Evolutionary conservation across 2,888 invertebrate species (phyloP).

Genomic region (Eupithecia exiguata): DNA sequence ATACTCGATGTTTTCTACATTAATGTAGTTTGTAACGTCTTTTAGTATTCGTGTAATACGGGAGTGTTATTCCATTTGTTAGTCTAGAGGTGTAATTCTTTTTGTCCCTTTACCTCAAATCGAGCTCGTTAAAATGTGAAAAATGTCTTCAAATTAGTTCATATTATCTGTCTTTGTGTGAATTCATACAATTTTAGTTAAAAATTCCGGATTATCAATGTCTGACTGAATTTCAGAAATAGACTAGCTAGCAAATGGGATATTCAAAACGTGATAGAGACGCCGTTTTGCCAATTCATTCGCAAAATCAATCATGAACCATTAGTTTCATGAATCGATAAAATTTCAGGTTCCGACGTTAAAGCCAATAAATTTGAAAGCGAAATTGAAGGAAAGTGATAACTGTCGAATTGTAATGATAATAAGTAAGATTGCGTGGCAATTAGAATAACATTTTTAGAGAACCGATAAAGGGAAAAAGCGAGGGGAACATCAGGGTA

Average conservation of each 20-base stretch:
- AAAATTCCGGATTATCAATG: constrained; percentile 10
- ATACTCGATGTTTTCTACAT: constrained; percentile 83
- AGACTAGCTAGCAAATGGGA: constrained; percentile 65
- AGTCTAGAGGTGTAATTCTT: constrained; percentile 45
- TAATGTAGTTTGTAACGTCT: constrained; percentile 74
- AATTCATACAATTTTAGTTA: neutral
- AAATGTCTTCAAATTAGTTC: neutral
- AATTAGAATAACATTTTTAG: constrained; percentile 73
- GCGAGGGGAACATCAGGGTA: constrained; percentile 84
- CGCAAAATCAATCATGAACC: constrained; percentile 35
- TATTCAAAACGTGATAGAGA: constrained; percentile 50
- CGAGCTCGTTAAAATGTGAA: neutral
- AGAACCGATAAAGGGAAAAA: constrained; percentile 53
- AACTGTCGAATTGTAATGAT: constrained; percentile 80
- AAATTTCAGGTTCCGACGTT: constrained; percentile 32
- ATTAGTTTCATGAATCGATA: constrained; percentile 29
- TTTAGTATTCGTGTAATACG: constrained; percentile 70
- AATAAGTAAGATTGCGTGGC: constrained; percentile 79
- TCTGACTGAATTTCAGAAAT: constrained; percentile 40
- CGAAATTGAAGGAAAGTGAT: constrained; percentile 66
- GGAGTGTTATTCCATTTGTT: constrained; percentile 70
- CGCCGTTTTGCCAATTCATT: constrained; percentile 39
- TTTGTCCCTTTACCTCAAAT: neutral
- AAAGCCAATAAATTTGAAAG: constrained; percentile 48
- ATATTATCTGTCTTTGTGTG: neutral